Percentiles rank a stretch among this genome's conserved stretches.
These are phyloP conservation scores for Bombus superbus DNA, from an alignment of 1,140 invertebrate genomes.

Conservation along the genomic window DNA sequence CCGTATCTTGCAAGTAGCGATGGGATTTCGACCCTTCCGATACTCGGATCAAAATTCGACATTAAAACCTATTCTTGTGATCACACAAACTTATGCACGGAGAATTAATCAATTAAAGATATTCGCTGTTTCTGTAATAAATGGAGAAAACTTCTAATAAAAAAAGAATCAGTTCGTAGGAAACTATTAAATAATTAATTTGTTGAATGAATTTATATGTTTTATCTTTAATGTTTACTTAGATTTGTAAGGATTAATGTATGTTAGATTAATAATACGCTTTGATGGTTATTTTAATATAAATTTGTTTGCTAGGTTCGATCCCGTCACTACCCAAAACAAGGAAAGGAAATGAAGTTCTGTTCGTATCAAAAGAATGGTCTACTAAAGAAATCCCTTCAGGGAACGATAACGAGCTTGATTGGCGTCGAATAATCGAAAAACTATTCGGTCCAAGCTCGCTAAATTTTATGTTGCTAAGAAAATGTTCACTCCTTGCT, in stretches of 20 bases:
- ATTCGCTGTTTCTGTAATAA: background rate
- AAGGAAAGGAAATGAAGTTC: constrained; percentile 71
- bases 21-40: background rate
- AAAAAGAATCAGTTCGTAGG: too few relatives aligned
- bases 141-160: too few relatives aligned
- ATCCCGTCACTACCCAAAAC: background rate
- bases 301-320: background rate
- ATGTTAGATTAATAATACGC: background rate
- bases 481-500: background rate
- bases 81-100: background rate
- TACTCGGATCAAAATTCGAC: background rate
- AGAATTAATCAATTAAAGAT: too few relatives aligned
- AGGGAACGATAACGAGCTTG: constrained; percentile 50
- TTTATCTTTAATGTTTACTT: background rate
- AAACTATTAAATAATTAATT: background rate
- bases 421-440: constrained; percentile 23
- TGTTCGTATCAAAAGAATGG: constrained; percentile 19
- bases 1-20: constrained; percentile 46
- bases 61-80: too few relatives aligned
- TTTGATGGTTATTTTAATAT: background rate
- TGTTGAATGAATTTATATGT: background rate
- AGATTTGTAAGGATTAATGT: background rate
- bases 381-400: constrained; percentile 54
- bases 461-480: background rate
- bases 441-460: constrained; percentile 4